A percentile compares a stretch with the other conserved stretches of the same genome.
phyloP scores from a whole-genome alignment of 2,113 vertebrate species.

The Serinus canaria region DNA sequence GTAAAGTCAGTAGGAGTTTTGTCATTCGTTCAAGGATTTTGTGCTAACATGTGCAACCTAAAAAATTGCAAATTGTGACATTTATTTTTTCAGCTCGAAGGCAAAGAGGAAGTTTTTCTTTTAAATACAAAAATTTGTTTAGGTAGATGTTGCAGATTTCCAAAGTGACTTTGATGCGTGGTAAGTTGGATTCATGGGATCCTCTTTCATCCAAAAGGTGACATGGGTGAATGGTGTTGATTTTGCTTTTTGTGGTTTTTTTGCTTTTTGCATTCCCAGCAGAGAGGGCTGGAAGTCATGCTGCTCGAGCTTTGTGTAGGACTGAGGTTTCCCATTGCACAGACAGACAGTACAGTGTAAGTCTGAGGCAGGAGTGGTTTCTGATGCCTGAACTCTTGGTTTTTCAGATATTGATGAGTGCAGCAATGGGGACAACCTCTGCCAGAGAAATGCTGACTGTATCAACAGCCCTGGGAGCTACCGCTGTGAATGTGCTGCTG shows the following conservation, averaged over 20 bases:
- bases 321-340: not conserved
- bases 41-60: not conserved
- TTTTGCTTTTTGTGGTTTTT: not conserved
- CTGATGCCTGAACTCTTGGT: not conserved
- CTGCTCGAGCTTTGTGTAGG: not conserved
- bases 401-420: slow-evolving; percentile 85
- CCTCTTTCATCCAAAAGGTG: not conserved
- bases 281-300: not conserved
- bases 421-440: slow-evolving; percentile 79
- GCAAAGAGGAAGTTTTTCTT: not conserved
- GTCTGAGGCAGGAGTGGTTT: not conserved
- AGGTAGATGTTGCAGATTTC: not conserved
- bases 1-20: not conserved
- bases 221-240: not conserved
- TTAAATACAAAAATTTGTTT: not conserved
- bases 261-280: not conserved
- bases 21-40: not conserved
- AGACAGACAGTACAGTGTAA: not conserved
- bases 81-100: not conserved
- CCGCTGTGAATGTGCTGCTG: slow-evolving; percentile 81
- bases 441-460: slow-evolving; percentile 84
- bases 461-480: slow-evolving; percentile 87
- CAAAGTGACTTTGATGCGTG: not conserved
- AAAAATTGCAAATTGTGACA: not conserved
- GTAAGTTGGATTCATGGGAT: not conserved